Percentiles rank a stretch among this genome's conserved stretches.
Conservation (phyloP, 2,113 vertebrate species). For the Toxotes chatareus region DNA sequence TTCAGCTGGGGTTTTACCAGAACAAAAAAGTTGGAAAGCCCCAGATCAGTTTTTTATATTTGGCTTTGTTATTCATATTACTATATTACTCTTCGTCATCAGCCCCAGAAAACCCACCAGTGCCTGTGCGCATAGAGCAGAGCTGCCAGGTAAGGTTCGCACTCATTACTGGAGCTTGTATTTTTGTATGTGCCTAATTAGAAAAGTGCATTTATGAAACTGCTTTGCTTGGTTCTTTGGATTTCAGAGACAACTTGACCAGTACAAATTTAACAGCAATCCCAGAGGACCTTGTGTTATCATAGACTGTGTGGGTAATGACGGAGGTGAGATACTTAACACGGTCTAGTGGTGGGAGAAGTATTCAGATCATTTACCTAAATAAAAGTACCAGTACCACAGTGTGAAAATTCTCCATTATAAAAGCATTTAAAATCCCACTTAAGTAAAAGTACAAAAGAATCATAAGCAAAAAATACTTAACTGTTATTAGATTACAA, state of each 20-base stretch:
- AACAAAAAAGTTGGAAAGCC: constrained; percentile 16
- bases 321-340: constrained; percentile 85
- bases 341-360: neutral
- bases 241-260: constrained; percentile 75
- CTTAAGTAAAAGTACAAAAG: neutral
- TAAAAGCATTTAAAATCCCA: neutral
- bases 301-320: constrained; percentile 92
- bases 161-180: neutral
- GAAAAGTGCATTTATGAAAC: neutral
- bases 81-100: constrained; percentile 1
- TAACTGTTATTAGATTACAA: neutral
- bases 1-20: neutral
- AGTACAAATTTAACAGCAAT: constrained; percentile 85
- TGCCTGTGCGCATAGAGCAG: constrained; percentile 13
- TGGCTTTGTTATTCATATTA: constrained; percentile 7
- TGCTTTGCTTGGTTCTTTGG: constrained; percentile 22
- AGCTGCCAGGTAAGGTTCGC: constrained; percentile 58
- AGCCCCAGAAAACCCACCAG: constrained; percentile 18
- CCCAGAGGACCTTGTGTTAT: constrained; percentile 92
- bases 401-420: neutral
- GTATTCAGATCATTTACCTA: neutral
- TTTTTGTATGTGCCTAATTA: neutral
- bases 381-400: neutral
- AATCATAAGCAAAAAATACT: neutral
- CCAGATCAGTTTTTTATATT: neutral